Evolutionary conservation across 2,113 vertebrate species (phyloP), one percentile per base, ranked within the genome.

Genomic region (Cynoglossus semilaevis): DNA sequence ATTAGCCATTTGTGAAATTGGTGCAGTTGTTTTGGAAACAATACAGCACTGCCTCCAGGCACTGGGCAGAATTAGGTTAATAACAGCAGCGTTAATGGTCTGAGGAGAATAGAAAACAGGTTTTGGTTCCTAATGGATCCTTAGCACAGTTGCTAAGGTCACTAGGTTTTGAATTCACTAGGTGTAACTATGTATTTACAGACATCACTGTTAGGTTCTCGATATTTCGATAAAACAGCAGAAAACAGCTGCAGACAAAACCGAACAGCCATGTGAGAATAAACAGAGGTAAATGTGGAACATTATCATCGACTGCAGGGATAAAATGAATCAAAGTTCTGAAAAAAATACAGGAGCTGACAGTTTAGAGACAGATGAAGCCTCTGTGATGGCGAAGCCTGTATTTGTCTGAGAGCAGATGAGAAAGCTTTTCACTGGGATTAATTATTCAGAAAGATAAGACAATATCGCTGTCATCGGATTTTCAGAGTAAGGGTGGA

Each of bases 181-280:
- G n/a, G n/a, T 15, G 36, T 59, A 44, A 51, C 55, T 66, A 18
- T 63, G 55, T 77, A 67, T 54, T 35, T 60, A 55, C 70, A 48
- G 54, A 29, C 22, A 29, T 29, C 22, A 29, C 37, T 38, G 37
- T 36, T 5, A 7, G 37, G 76, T 51, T 10, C 17, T 5, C 29
- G 22, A 6, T 18, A 17, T 64, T 77, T 53, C 70, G 63, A 81
- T 74, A 18, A 59, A 73, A 58, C 42, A 57, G 36, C 50, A 37
- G 14, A 69, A 80, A 84, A 83, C 75, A 84, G 67, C 56, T 12
- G n/a, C 4, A 58, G 66, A 64, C 34, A 15, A 40, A 56, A 65
- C 60, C 41, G 57, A 67, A 75, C 50, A 48, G 54, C 44, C 48
- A 37, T 16, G 58, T n/a, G 18, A 64, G 52, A 58, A 70, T 60